Conservation (phyloP, 1,140 invertebrate genomes). For the Rhizoglyphus robini region DNA sequence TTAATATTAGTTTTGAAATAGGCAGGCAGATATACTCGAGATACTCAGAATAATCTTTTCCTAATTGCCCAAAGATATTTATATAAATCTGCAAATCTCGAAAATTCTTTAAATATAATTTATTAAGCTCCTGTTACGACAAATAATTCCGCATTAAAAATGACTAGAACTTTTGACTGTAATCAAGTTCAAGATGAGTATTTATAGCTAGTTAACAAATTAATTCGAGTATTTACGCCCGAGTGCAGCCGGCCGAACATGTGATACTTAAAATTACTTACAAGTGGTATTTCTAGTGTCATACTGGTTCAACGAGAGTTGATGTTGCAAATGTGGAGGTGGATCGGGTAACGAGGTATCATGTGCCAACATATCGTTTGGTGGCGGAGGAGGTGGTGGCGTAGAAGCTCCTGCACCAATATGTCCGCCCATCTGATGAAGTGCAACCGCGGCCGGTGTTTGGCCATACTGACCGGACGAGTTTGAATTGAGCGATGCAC, state of each 20-base stretch:
- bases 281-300: neutral
- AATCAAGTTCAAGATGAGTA: too few relatives aligned
- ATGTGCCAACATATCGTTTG: neutral
- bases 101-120: too few relatives aligned
- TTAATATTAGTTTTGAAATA: neutral
- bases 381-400: neutral
- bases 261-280: neutral
- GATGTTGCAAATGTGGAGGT: neutral
- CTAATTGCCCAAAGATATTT: too few relatives aligned
- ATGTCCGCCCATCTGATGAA: too few relatives aligned
- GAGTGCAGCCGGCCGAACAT: too few relatives aligned
- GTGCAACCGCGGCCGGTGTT: neutral
- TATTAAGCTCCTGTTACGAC: too few relatives aligned
- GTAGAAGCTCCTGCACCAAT: neutral
- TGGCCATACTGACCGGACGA: neutral
- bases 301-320: neutral
- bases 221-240: too few relatives aligned
- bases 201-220: too few relatives aligned
- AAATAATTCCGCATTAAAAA: too few relatives aligned
- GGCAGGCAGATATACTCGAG: neutral
- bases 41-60: too few relatives aligned
- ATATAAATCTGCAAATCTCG: too few relatives aligned
- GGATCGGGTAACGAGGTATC: neutral
- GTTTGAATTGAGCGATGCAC: neutral
- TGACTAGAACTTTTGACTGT: too few relatives aligned